These are phyloP conservation scores for Conger conger DNA, from an alignment of 2,113 vertebrate species.

Conservation along the genomic window DNA sequence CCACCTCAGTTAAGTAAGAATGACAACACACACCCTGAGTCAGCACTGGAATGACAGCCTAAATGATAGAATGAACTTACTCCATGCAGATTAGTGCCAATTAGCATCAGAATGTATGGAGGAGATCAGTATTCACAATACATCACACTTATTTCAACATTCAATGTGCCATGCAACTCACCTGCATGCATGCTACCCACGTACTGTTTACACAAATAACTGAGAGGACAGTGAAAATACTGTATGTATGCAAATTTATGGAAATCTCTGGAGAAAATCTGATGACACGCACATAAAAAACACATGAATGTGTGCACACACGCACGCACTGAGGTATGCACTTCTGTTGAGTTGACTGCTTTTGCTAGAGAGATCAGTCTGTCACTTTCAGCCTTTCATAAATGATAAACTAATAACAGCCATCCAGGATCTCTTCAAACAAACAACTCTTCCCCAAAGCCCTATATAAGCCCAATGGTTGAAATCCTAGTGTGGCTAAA, in stretches of 20 bases:
- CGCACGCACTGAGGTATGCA: neutral
- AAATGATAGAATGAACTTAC: slow-evolving; percentile 24
- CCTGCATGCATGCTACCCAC: neutral
- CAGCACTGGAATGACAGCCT: slow-evolving; percentile 19
- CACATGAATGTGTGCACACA: neutral
- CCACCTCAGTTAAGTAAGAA: slow-evolving; percentile 11
- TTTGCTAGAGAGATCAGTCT: neutral
- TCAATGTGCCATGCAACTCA: neutral
- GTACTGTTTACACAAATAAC: neutral
- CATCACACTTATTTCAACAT: neutral
- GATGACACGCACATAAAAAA: neutral
- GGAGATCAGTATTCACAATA: slow-evolving; percentile 4
- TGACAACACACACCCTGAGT: slow-evolving; percentile 14
- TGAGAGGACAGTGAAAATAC: neutral
- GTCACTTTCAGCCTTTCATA: neutral
- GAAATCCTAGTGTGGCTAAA: neutral
- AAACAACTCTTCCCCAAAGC: neutral
- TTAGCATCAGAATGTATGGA: slow-evolving; percentile 9
- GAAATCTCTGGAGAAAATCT: neutral
- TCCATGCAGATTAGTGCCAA: slow-evolving; percentile 20
- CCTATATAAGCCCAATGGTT: neutral
- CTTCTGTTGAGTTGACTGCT: neutral
- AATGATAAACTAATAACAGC: neutral
- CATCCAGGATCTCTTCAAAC: neutral
- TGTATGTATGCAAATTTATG: neutral